These are phyloP conservation scores for Fregetta grallaria DNA, from an alignment of 2,113 vertebrate genomes.

Conservation along the genomic window DNA sequence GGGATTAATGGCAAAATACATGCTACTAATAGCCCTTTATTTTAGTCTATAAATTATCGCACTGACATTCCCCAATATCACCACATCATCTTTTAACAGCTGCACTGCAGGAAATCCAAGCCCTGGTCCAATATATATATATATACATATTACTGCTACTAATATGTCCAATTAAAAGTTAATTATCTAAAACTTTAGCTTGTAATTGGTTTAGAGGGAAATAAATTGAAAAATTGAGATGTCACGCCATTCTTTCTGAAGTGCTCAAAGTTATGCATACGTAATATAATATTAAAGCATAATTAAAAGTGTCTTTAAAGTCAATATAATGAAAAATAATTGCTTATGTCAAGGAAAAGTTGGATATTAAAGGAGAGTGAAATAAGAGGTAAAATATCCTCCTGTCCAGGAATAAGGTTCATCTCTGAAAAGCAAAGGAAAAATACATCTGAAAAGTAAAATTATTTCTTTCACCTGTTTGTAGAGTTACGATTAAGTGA, in stretches of 20 bases:
- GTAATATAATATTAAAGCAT: not conserved
- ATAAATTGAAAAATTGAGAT: not conserved
- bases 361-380: not conserved
- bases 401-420: not conserved
- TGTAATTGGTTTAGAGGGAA: constrained; percentile 14
- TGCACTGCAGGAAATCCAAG: not conserved
- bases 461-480: not conserved
- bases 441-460: not conserved
- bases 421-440: not conserved
- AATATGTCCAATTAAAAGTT: constrained; percentile 38
- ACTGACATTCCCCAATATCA: not conserved
- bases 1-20: not conserved
- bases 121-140: not conserved
- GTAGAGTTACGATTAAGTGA: not conserved
- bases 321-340: not conserved
- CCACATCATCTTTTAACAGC: not conserved
- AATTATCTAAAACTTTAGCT: constrained; percentile 51
- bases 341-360: not conserved
- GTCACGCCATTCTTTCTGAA: not conserved
- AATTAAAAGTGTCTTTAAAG: not conserved
- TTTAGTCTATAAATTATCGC: not conserved
- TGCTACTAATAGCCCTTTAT: not conserved
- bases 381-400: not conserved
- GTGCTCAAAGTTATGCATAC: not conserved
- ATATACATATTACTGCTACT: not conserved